Conservation (phyloP, 2,113 vertebrate species). For the Lota lota region DNA sequence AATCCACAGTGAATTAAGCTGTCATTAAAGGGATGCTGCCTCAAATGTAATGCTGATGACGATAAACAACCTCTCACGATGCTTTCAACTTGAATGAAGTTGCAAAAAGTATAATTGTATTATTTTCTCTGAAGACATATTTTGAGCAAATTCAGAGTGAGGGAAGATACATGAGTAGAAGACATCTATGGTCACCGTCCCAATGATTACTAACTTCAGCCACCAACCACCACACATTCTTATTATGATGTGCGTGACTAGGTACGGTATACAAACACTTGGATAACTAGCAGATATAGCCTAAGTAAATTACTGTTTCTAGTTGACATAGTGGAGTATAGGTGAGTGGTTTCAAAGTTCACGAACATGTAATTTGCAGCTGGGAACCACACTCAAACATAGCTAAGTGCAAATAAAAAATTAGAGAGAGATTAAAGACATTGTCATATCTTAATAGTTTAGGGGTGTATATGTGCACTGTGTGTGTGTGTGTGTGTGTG, state of each 20-base stretch:
- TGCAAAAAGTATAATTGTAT: conserved; percentile 28
- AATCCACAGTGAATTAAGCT: conserved; percentile 34
- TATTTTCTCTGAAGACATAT: conserved; percentile 1
- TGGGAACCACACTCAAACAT: too few species aligned
- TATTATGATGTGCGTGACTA: conserved; percentile 15
- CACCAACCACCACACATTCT: conserved; percentile 26
- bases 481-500: too few species aligned
- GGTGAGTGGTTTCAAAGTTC: too few species aligned
- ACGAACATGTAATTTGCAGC: too few species aligned
- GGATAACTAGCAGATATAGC: conserved; percentile 33
- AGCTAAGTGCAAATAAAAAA: too few species aligned
- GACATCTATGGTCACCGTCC: too few species aligned
- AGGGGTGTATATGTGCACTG: too few species aligned
- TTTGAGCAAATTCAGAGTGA: too few species aligned
- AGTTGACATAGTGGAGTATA: neutral
- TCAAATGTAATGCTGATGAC: conserved; percentile 22
- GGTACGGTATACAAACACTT: conserved; percentile 15
- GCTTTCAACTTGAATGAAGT: conserved; percentile 23
- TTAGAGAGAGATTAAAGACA: too few species aligned
- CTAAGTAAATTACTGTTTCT: conserved; percentile 38
- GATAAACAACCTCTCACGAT: conserved; percentile 25
- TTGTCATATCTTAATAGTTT: too few species aligned
- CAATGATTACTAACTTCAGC: conserved; percentile 13
- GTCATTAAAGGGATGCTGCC: conserved; percentile 27
- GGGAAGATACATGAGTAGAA: too few species aligned